Evolutionary conservation across 2,888 invertebrate species (phyloP).

Genomic region (Lissocephala sabroskyi): DNA sequence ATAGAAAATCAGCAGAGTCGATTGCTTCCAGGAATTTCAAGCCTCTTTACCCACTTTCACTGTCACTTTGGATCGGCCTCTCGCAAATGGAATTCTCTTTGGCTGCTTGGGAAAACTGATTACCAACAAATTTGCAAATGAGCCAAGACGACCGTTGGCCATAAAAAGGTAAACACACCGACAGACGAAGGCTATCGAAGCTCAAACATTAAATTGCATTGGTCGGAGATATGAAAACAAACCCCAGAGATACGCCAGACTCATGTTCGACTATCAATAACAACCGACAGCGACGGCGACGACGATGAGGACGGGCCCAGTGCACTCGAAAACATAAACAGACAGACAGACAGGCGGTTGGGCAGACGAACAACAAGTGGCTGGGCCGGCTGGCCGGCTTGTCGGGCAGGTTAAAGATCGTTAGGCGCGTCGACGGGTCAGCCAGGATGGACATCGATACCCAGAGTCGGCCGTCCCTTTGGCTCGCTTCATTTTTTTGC

Average conservation of each 20-base stretch:
- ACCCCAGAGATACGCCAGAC: constrained; percentile 8
- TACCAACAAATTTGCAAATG: constrained; percentile 40
- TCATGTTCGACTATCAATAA: constrained; percentile 24
- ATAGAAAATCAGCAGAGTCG: too few species aligned
- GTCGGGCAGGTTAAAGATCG: constrained; percentile 58
- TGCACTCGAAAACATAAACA: constrained; percentile 14
- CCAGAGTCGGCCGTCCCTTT: not conserved
- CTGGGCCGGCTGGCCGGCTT: constrained; percentile 14
- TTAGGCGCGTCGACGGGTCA: constrained; percentile 56
- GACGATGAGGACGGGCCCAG: too few species aligned
- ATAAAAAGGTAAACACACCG: constrained; percentile 7
- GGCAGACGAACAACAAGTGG: constrained; percentile 9
- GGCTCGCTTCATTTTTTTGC: constrained; percentile 29
- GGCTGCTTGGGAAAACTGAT: constrained; percentile 18
- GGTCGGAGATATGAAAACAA: constrained; percentile 15
- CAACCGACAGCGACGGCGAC: too few species aligned
- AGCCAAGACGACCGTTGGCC: constrained; percentile 20
- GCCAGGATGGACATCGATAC: constrained; percentile 1
- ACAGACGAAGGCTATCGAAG: constrained; percentile 1
- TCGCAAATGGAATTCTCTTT: constrained; percentile 25
- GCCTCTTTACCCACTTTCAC: too few species aligned
- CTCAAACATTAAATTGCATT: constrained; percentile 14
- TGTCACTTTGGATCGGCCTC: constrained; percentile 15
- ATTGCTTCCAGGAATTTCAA: too few species aligned
- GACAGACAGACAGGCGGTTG: constrained; percentile 7